Percentiles rank a stretch among this genome's conserved stretches.
These are phyloP conservation scores for Drosophila sp. DNA, from an alignment of 1,140 invertebrate genomes.

Conservation along the genomic window DNA sequence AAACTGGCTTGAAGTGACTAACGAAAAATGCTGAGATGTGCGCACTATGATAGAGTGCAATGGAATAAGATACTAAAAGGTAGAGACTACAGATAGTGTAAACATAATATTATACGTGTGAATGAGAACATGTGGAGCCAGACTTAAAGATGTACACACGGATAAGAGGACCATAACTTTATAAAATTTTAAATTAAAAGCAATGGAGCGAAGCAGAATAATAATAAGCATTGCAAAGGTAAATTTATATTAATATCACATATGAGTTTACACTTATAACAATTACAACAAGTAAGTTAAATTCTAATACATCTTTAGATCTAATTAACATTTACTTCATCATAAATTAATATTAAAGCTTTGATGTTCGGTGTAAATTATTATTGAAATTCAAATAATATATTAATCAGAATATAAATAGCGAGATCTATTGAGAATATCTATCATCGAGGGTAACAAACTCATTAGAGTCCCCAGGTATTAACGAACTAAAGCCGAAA, in stretches of 20 bases:
- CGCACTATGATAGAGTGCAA: constrained; percentile 7
- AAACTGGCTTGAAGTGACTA: constrained; percentile 45
- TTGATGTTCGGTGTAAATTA: too few species aligned
- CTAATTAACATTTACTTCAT: too few species aligned
- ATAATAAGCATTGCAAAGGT: too few species aligned
- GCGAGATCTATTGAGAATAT: neutral
- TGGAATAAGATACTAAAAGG: constrained; percentile 13
- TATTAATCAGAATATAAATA: too few species aligned
- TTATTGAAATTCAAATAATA: too few species aligned
- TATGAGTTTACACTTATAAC: too few species aligned
- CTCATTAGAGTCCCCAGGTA: neutral
- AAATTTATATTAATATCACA: too few species aligned
- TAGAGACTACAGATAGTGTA: constrained; percentile 18
- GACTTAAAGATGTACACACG: constrained; percentile 6
- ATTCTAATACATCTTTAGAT: too few species aligned
- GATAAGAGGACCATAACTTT: neutral
- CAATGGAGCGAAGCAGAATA: too few species aligned
- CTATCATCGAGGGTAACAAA: too few species aligned
- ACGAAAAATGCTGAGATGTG: constrained; percentile 17
- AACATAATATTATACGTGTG: constrained; percentile 37
- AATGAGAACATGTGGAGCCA: constrained; percentile 7
- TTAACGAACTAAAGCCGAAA: constrained; percentile 1
- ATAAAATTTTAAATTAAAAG: constrained; percentile 10
- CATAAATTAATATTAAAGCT: too few species aligned
- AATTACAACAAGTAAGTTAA: too few species aligned